Percentiles rank a stretch among this genome's conserved stretches.
phyloP scores from a whole-genome alignment of 1,140 invertebrate genomes.

The Brachionus plicatilis region DNA sequence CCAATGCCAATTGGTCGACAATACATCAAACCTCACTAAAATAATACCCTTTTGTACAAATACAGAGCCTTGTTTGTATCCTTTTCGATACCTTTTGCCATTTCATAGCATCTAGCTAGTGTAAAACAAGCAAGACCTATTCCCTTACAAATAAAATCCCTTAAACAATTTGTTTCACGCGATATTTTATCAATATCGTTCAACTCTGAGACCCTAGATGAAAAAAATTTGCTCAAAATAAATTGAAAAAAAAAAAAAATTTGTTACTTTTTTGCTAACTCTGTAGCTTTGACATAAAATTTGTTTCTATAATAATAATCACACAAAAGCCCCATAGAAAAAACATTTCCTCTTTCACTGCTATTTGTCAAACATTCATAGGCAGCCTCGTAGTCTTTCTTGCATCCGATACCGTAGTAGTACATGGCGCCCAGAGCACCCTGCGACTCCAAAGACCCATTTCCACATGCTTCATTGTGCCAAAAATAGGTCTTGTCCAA shows the following conservation, averaged over 20 bases:
- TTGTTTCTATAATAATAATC: conserved; percentile 52
- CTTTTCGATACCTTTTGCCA: conserved; percentile 48
- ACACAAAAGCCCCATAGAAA: conserved; percentile 54
- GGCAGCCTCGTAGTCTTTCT: conserved; percentile 46
- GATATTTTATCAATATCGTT: conserved; percentile 47
- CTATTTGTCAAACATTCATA: conserved; percentile 53
- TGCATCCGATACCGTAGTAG: conserved; percentile 51
- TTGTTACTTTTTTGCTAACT: conserved; percentile 51
- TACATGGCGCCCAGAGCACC: conserved; percentile 56
- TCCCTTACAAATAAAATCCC: conserved; percentile 50
- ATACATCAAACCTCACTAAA: background rate
- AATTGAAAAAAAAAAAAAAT: background rate
- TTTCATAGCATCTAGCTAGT: conserved; percentile 50
- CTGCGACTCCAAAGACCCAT: conserved; percentile 55
- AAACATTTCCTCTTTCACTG: conserved; percentile 54
- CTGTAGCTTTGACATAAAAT: conserved; percentile 53
- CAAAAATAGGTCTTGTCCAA: conserved; percentile 55
- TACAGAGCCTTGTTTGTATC: conserved; percentile 46
- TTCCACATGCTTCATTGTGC: conserved; percentile 56
- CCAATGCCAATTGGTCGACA: too few species aligned
- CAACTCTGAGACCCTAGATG: conserved; percentile 47
- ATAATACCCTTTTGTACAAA: conserved; percentile 52
- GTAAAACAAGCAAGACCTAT: conserved; percentile 53
- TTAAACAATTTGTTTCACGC: conserved; percentile 50
- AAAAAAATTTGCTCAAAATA: background rate